Evolutionary conservation across 2,797 vertebrate species (phyloP), one percentile per base, ranked within the genome.

Genomic region (Myioborus melanocephalus): DNA sequence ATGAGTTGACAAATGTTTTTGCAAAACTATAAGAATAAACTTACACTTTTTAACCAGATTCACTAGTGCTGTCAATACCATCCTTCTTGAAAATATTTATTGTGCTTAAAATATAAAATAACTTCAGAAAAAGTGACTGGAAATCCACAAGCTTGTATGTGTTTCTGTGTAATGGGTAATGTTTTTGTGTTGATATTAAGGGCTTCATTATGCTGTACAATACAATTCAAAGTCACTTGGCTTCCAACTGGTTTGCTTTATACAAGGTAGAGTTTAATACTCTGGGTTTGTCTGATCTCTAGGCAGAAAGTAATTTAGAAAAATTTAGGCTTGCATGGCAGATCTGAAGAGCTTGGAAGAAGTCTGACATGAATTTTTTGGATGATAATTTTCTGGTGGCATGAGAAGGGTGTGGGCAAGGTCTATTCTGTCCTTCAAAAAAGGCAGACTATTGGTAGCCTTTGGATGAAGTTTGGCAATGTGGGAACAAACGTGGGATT

Each of bases 21-120:
- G 53, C 22, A 71, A 70, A 92, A 70, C 35, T 66, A 2, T 44
- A 35, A 32, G 20, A 82, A 20, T 59, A 63, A 84, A 39, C 6
- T 61, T 72, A 10, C 0, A 0, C 3, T 65, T 86, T 81, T 73
- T 60, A 26, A 66, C 35, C 0, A 0, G 20, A 28, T 82, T 10
- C 12, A 37, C 18, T 77, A 18, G 6, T 49, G 6, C 43, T 87
- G 50, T 70, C 12, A 44, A 6, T 79, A 32, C 7, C 9, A 18
- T 44, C 4, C 39, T 86, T 55, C 30, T 41, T 89, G 63, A 69
- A 87, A 90, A 65, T 75, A 39, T 26, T 57, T 50, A 11, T 24
- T 78, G 14, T 83, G 32, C 21, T 64, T 73, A 64, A 20, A 64
- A 37, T 53, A 37, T 52, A 80, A 79, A 80, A 52, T 8, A 23